phyloP scores from a whole-genome alignment of 2,113 vertebrate species.

The Nothocercus nigrocapillus region DNA sequence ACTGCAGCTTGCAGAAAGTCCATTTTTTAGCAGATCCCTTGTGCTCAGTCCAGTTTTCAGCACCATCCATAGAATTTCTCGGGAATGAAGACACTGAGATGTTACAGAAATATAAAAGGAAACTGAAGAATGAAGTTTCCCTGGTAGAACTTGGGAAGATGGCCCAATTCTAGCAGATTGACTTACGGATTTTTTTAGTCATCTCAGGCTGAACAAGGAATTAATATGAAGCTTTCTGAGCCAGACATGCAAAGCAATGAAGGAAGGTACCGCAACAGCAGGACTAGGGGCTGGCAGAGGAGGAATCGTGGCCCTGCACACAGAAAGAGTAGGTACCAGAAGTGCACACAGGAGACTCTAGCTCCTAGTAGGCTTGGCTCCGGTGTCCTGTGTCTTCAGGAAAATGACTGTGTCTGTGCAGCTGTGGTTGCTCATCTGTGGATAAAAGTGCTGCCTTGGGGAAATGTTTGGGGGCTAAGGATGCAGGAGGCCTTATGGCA shows the following conservation, averaged over 20 bases:
- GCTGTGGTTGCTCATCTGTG: background rate
- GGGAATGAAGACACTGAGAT: background rate
- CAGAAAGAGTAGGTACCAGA: too few species aligned
- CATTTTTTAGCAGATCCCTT: background rate
- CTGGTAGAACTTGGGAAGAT: background rate
- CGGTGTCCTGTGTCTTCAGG: accelerated
- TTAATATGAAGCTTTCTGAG: accelerated
- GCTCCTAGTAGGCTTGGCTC: background rate
- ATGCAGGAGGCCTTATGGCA: background rate
- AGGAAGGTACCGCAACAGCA: background rate
- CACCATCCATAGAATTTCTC: background rate
- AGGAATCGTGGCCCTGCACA: background rate
- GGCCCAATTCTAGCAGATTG: accelerated
- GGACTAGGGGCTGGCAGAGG: background rate
- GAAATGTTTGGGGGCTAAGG: background rate
- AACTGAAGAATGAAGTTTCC: background rate
- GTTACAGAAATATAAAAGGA: background rate
- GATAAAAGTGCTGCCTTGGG: background rate
- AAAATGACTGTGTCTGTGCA: background rate
- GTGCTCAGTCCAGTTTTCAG: background rate
- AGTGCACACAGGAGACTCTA: accelerated
- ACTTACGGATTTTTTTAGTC: background rate
- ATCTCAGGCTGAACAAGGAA: background rate
- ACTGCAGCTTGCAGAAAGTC: background rate
- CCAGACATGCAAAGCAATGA: accelerated